Evolutionary conservation across 2,113 vertebrate species (phyloP).

Genomic region (Rhea pennata): DNA sequence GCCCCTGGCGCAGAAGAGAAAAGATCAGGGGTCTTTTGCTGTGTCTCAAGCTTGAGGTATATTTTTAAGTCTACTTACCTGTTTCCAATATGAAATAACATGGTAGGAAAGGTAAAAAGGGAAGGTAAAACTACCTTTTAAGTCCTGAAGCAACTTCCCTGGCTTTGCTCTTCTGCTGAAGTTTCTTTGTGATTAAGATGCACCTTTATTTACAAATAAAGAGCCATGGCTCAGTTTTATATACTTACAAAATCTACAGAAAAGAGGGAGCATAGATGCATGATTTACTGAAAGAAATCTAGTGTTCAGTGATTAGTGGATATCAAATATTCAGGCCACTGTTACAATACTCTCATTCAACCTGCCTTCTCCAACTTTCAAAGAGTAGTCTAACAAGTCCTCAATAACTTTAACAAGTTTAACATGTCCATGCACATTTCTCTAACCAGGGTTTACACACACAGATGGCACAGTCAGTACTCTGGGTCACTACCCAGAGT

Average conservation of each 20-base stretch:
- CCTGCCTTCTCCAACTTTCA: background rate
- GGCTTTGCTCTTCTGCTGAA: background rate
- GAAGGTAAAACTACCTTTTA: background rate
- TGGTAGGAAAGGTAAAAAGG: background rate
- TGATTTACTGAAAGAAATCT: background rate
- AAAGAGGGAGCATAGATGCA: background rate
- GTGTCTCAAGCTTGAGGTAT: background rate
- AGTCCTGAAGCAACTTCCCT: background rate
- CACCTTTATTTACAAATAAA: background rate
- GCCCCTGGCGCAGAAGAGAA: background rate
- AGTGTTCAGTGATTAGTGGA: background rate
- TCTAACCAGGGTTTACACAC: background rate
- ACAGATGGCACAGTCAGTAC: background rate
- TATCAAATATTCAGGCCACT: background rate
- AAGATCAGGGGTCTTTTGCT: background rate
- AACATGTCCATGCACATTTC: background rate
- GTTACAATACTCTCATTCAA: background rate
- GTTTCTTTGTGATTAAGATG: background rate
- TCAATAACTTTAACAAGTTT: background rate
- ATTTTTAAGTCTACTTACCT: background rate
- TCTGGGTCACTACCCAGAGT: background rate
- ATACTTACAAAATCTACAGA: background rate
- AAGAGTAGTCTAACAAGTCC: background rate
- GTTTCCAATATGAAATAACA: background rate
- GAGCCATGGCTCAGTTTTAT: fast-evolving